These are phyloP conservation scores for Rattus norvegicus DNA, from an alignment of 2,113 vertebrate genomes.

Conservation along the genomic window GRCr8 NC_086028.1:67168501-67169000, in stretches of 20 bases:
- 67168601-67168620: conserved; percentile 46
- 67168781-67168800: conserved; percentile 65
- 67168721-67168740: conserved; percentile 59
- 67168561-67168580: conserved; percentile 16
- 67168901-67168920: conserved; percentile 54
- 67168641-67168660: conserved; percentile 69
- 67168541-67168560: conserved; percentile 49
- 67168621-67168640: conserved; percentile 52
- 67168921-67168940: conserved; percentile 53
- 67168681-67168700: conserved; percentile 59
- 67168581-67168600: conserved; percentile 57
- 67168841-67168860: conserved; percentile 63
- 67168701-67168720: conserved; percentile 49
- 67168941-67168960: conserved; percentile 5
- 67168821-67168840: conserved; percentile 49
- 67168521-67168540: conserved; percentile 7
- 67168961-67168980: conserved; percentile 41
- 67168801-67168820: conserved; percentile 79
- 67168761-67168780: conserved; percentile 58
- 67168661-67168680: conserved; percentile 64
- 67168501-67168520: neutral
- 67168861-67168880: conserved; percentile 52
- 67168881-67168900: conserved; percentile 5
- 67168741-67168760: conserved; percentile 55
- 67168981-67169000: conserved; percentile 56